Conservation (phyloP, 2,113 vertebrate species). For the Ceuthmochares aereus region DNA sequence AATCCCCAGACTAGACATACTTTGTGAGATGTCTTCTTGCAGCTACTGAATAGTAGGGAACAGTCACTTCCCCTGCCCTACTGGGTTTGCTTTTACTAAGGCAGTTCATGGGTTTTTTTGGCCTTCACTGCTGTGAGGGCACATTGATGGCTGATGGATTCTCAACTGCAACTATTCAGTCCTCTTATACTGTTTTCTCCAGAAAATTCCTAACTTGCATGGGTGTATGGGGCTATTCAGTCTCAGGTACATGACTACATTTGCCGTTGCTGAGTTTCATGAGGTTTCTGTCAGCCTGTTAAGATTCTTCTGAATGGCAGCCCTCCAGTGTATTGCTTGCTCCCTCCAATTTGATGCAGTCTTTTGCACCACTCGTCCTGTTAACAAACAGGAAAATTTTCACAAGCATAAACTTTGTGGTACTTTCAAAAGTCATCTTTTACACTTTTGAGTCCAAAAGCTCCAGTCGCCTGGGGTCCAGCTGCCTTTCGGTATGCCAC, state of each 20-base stretch:
- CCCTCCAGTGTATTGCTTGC: not conserved
- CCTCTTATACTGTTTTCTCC: not conserved
- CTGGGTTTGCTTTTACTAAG: not conserved
- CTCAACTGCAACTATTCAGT: fast-evolving
- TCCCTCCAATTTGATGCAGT: not conserved
- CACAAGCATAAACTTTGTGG: not conserved
- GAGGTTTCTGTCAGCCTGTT: not conserved
- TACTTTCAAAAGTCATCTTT: not conserved
- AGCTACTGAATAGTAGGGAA: not conserved
- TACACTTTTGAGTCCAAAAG: not conserved
- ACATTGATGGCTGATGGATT: not conserved
- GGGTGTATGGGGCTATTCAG: fast-evolving
- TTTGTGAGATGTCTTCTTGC: not conserved
- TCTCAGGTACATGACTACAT: not conserved
- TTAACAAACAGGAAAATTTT: not conserved
- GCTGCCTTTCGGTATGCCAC: not conserved
- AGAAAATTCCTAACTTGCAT: not conserved
- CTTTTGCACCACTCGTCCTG: not conserved
- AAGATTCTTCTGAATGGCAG: no score
- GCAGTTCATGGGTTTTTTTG: not conserved
- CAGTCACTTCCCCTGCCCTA: not conserved
- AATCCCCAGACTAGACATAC: not conserved
- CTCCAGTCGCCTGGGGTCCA: not conserved
- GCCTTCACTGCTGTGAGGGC: not conserved
- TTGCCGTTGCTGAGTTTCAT: not conserved